Conservation (phyloP, 2,113 vertebrate genomes). For the Ailuropoda melanoleuca region DNA sequence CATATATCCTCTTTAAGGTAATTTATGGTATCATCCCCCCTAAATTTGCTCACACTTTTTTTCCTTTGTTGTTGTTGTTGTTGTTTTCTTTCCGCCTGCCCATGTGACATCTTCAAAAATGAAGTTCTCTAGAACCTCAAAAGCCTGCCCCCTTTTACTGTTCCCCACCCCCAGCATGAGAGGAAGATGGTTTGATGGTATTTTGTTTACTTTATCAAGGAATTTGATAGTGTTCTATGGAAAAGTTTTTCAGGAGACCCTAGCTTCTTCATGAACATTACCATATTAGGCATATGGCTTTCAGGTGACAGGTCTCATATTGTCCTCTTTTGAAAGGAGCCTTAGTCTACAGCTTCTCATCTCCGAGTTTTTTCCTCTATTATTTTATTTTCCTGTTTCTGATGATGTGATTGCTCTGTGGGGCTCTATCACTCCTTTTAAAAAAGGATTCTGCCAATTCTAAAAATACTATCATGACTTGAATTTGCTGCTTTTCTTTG, state of each 20-base stretch:
- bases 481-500: neutral
- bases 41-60: neutral
- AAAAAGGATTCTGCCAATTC: neutral
- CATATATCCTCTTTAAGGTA: neutral
- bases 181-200: neutral
- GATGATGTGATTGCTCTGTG: neutral
- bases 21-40: neutral
- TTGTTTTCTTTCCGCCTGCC: neutral
- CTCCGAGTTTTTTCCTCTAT: neutral
- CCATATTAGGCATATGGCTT: neutral
- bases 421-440: neutral
- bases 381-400: neutral
- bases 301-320: neutral
- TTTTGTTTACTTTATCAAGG: neutral
- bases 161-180: neutral
- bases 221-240: neutral
- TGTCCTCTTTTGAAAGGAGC: slow-evolving; percentile 1
- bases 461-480: neutral
- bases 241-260: neutral
- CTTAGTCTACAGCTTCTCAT: neutral
- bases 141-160: neutral
- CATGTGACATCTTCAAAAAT: neutral
- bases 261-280: neutral
- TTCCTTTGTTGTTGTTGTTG: no score
- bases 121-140: neutral